Evolutionary conservation across 2,888 invertebrate species (phyloP).

Genomic region (Rhagonycha lutea): DNA sequence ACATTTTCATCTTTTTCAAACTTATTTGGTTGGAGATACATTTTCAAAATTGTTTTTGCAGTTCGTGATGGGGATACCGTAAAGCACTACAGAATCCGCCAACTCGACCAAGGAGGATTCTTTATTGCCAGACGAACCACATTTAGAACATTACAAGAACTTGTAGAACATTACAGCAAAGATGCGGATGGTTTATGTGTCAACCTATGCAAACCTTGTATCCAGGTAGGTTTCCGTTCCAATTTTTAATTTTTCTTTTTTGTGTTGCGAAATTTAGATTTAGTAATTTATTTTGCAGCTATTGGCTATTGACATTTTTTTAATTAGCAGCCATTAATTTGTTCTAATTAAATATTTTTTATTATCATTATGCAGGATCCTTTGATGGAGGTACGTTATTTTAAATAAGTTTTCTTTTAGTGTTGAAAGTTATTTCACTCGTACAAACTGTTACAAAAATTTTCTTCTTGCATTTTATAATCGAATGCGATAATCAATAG

Average conservation of each 20-base stretch:
- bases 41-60: constrained; percentile 56
- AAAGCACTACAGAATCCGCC: constrained; percentile 98
- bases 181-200: constrained; percentile 99
- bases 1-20: neutral
- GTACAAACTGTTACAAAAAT: neutral
- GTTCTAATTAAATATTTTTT: constrained; percentile 26
- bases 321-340: neutral
- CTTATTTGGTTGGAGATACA: neutral
- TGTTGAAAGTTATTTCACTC: neutral
- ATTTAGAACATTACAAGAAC: constrained; percentile 94
- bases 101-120: constrained; percentile 98
- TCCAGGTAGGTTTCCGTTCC: constrained; percentile 68
- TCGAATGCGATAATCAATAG: constrained; percentile 33
- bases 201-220: constrained; percentile 91
- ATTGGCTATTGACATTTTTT: constrained; percentile 36
- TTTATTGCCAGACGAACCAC: constrained; percentile 98
- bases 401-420: constrained; percentile 9
- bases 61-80: constrained; percentile 99
- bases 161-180: constrained; percentile 96
- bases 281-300: constrained; percentile 33
- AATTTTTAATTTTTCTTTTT: constrained; percentile 5
- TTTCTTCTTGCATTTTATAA: constrained; percentile 13
- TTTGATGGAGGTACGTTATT: constrained; percentile 40
- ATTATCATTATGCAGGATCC: constrained; percentile 38
- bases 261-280: constrained; percentile 26